Base-by-base conservation (phyloP, 2,888 invertebrate genomes). In the Epirrhoe tristata region DNA sequence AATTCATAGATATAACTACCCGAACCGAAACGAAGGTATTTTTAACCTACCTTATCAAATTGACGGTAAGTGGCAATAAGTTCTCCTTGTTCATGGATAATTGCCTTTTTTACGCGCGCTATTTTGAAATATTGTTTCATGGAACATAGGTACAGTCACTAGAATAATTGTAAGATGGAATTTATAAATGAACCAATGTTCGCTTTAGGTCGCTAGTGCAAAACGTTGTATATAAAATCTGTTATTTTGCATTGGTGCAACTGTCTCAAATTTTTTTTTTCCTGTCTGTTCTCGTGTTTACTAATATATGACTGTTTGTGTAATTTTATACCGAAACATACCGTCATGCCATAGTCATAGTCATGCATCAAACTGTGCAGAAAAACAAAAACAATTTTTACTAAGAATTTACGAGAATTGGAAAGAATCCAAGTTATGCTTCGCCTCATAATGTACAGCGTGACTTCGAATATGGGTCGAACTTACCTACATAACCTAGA, bases 371-470 rank as follows among this genome's bases (percentile, higher is more conserved):
- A 66, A 60, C 68, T 7, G 66, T 69, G 58, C 55, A 46, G 53
- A 50, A 64, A 71, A 74, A 74, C 68, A 70, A 74, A 72, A 65
- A 69, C 66, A 67, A 43, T 67, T 70, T 74, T 72, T 71, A 66
- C 67, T 52, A 57, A 65, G 71, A 70, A 68, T 67, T 74, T 71
- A 70, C 53, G 61, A 64, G 48, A 54, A 50, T 70, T 74, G 74
- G 74, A 65, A n/a, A 6, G 52, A 16, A 50, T 63, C 74, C 74
- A 74, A 69, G 63, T 57, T 59, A 24, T 58, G 65, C 62, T 66
- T 67, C 63, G 71, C 32, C 58, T 70, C 67, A 55, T 65, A 65
- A 70, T 68, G 59, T 59, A 55, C 64, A 58, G 55, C 52, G 54
- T 55, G 46, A 62, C 17, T 59, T 61, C n/a, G 39, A 7, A 59